A percentile compares a stretch with the other conserved stretches of the same genome.
Conservation (phyloP, 2,113 vertebrate genomes). For the Antennarius striatus region DNA sequence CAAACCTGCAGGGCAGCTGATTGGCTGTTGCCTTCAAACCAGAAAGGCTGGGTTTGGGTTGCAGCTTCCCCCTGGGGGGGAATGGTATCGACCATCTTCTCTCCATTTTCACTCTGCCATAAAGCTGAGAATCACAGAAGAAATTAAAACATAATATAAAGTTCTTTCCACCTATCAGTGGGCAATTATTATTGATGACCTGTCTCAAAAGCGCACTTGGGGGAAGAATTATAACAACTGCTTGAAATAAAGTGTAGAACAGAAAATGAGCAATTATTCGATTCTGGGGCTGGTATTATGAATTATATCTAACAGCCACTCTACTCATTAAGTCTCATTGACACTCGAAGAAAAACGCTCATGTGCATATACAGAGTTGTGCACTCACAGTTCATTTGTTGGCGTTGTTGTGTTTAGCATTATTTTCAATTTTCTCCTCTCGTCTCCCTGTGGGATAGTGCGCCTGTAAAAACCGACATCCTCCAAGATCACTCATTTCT, state of each 20-base stretch:
- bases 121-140: slow-evolving; percentile 52
- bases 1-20: slow-evolving; percentile 28
- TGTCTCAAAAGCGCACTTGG: slow-evolving; percentile 74
- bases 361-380: neutral
- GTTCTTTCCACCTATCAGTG: slow-evolving; percentile 71
- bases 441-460: slow-evolving; percentile 8
- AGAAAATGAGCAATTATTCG: slow-evolving; percentile 76
- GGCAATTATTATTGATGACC: slow-evolving; percentile 76
- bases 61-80: slow-evolving; percentile 33
- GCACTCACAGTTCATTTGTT: slow-evolving; percentile 25
- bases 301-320: slow-evolving; percentile 73
- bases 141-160: slow-evolving; percentile 81
- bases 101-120: slow-evolving; percentile 26
- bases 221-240: slow-evolving; percentile 77
- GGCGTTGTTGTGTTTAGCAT: slow-evolving; percentile 51
- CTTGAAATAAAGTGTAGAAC: slow-evolving; percentile 75
- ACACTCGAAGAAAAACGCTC: slow-evolving; percentile 58
- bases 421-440: slow-evolving; percentile 38
- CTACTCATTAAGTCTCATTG: slow-evolving; percentile 73
- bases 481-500: slow-evolving; percentile 22
- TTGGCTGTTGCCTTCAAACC: slow-evolving; percentile 50
- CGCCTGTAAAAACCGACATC: slow-evolving; percentile 24
- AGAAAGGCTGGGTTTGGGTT: slow-evolving; percentile 37
- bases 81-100: slow-evolving; percentile 36
- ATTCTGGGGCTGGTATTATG: slow-evolving; percentile 66